A percentile compares a stretch with the other conserved stretches of the same genome.
phyloP scores from a whole-genome alignment of 2,113 vertebrate genomes.

The Ammodytes dubius region DNA sequence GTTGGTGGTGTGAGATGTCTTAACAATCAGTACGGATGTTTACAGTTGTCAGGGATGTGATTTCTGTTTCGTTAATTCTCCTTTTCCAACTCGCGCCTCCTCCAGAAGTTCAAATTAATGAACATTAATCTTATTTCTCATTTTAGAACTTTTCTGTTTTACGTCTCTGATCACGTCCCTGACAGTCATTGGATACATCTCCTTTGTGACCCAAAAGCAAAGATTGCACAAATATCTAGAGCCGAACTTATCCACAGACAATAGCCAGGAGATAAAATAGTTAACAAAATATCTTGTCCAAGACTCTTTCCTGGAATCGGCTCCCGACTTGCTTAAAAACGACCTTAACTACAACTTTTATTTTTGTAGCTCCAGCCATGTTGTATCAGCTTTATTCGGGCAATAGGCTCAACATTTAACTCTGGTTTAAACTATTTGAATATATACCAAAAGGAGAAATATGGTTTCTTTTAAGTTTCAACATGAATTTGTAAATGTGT shows the following conservation, averaged over 20 bases:
- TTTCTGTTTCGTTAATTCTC: neutral
- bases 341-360: neutral
- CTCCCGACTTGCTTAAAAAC: neutral
- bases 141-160: neutral
- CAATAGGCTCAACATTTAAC: neutral
- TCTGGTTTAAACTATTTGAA: too few species aligned
- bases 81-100: neutral
- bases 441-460: too few species aligned
- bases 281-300: neutral
- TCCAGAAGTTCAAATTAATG: slow-evolving; percentile 4
- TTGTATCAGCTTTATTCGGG: neutral
- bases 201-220: slow-evolving; percentile 38
- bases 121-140: slow-evolving; percentile 3
- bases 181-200: slow-evolving; percentile 27
- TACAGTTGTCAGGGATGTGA: slow-evolving; percentile 47
- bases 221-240: neutral
- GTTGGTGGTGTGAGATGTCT: slow-evolving; percentile 29
- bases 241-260: neutral
- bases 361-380: neutral
- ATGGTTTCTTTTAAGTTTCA: neutral
- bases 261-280: too few species aligned
- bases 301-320: neutral
- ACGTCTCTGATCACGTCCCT: slow-evolving; percentile 45
- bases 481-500: neutral
- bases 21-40: slow-evolving; percentile 32